phyloP scores from a whole-genome alignment of 2,888 invertebrate genomes.

The Agrochola lychnidis region DNA sequence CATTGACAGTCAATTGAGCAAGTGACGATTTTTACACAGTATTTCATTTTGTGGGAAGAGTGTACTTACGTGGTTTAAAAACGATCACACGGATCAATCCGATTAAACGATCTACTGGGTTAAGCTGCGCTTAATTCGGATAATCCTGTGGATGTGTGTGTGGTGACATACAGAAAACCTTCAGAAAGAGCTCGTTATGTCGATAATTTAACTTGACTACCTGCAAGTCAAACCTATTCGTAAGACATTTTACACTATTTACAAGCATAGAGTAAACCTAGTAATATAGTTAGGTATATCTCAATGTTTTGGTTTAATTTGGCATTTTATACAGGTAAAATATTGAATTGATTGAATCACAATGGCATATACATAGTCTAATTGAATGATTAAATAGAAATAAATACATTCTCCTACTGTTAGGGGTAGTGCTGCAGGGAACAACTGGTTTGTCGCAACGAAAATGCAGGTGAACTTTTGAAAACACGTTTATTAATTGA shows the following conservation, averaged over 20 bases:
- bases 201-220: neutral
- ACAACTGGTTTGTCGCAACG: no score
- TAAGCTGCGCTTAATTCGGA: conserved; percentile 1
- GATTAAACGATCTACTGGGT: neutral
- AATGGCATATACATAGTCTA: neutral
- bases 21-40: neutral
- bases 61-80: conserved; percentile 14
- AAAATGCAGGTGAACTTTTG: no score
- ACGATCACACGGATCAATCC: neutral
- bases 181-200: neutral
- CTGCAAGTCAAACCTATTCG: neutral
- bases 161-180: conserved; percentile 10
- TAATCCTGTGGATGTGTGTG: neutral
- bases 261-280: neutral
- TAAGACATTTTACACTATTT: neutral
- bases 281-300: neutral
- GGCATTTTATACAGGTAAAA: neutral
- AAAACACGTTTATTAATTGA: no score
- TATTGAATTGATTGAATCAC: neutral
- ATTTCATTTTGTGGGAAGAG: neutral
- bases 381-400: neutral
- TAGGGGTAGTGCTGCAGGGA: no score
- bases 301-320: neutral
- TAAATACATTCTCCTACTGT: neutral
- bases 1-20: neutral